Conservation (phyloP, 2,888 invertebrate species). For the Tillus elongatus region DNA sequence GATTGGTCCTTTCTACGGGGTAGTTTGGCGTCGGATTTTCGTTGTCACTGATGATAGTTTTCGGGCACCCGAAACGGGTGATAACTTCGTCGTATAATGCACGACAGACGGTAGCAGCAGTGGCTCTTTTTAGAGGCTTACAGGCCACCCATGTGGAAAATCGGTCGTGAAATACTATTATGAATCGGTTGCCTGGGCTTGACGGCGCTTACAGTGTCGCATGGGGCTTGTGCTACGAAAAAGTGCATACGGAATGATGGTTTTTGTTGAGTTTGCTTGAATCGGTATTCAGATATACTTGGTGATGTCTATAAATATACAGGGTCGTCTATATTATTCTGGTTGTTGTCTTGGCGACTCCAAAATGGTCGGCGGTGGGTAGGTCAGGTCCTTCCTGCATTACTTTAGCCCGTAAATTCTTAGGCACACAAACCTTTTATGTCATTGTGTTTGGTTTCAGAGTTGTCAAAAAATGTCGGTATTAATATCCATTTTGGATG, state of each 20-base stretch:
- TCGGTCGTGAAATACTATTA: no score
- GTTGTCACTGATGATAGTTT: conserved; percentile 21
- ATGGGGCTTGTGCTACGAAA: conserved; percentile 16
- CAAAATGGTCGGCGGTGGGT: conserved; percentile 19
- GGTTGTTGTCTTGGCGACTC: conserved; percentile 21
- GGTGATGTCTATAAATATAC: conserved; percentile 19
- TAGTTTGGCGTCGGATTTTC: conserved; percentile 24
- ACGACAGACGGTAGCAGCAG: no score
- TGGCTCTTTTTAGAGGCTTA: conserved; percentile 18
- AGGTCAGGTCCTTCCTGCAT: conserved; percentile 9
- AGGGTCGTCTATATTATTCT: conserved; percentile 14
- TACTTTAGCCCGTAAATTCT: no score
- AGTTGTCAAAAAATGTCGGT: no score
- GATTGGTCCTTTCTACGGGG: conserved; percentile 23
- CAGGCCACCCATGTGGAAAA: no score
- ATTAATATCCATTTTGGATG: no score
- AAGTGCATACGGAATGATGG: no score
- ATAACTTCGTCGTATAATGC: no score
- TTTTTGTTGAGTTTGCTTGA: neutral
- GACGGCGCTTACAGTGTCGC: conserved; percentile 19
- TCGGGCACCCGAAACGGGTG: no score
- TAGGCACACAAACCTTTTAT: no score
- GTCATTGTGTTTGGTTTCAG: no score
- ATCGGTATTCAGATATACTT: conserved; percentile 10
- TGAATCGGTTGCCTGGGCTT: no score